phyloP scores from a whole-genome alignment of 1,140 invertebrate genomes.

The Cepaea nemoralis region DNA sequence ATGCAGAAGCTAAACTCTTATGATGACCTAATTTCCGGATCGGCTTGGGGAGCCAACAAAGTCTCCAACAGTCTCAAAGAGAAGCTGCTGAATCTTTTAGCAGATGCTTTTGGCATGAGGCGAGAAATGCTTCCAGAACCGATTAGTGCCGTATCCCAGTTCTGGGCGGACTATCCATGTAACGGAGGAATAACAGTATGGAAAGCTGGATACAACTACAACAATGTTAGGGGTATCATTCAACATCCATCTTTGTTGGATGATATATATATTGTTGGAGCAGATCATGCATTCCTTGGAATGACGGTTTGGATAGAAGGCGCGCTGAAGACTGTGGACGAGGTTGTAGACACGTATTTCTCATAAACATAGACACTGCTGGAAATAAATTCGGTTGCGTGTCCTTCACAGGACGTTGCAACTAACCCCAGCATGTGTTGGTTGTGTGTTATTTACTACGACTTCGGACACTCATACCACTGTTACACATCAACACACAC shows the following conservation, averaged over 20 bases:
- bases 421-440: too few relatives aligned
- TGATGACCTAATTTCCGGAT: background rate
- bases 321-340: background rate
- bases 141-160: background rate
- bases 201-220: background rate
- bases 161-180: background rate
- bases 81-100: background rate
- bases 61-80: background rate
- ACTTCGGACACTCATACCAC: too few relatives aligned
- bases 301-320: background rate
- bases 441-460: too few relatives aligned
- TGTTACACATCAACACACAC: too few relatives aligned
- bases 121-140: constrained; percentile 10
- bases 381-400: too few relatives aligned
- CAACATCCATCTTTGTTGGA: background rate
- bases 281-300: background rate
- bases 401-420: too few relatives aligned
- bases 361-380: constrained; percentile 5
- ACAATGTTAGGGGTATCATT: background rate
- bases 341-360: background rate
- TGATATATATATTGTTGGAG: constrained; percentile 32
- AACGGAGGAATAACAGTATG: background rate
- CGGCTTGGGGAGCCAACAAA: background rate
- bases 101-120: background rate
- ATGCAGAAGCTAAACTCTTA: background rate